Evolutionary conservation across 2,113 vertebrate species (phyloP), one percentile per base, ranked within the genome.

Genomic region (Jacana jacana): DNA sequence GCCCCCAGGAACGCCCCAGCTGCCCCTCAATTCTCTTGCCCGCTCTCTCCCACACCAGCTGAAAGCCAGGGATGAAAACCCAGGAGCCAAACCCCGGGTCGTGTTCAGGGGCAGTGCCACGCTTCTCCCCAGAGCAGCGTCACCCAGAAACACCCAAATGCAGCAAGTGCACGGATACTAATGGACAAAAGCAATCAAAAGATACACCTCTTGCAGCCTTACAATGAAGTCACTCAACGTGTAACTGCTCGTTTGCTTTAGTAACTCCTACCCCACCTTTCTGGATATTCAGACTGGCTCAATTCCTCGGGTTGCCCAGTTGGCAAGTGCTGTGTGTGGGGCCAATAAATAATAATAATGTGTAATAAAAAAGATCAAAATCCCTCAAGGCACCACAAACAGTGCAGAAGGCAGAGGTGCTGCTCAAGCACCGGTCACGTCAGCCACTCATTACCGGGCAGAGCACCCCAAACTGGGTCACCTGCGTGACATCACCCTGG

Each of bases 311-410:
- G 44, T 3, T 7, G 27, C n/a, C 18, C 25, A 5, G 6, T 0
- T 11, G 4, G 16, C 9, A 1, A 31, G 68, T 0, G 16, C 73
- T 19, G 46, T 1, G 1, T 1, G 22, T 0, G 0, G 61, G 49
- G 66, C 13, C 10, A 1, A 58, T 52, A 30, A 52, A 28, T 52
- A 52, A 27, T 28, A 52, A 52, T 52, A 52, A 52, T 52, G 25
- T 28, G 51, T 28, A 52, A 54, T 54, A 30, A 54, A 54, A 54
- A 9, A 54, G 52, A 54, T 54, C 17, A 30, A 54, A 30, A 54
- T 54, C 52, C 28, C 17, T 18, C 4, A 9, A 46, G 46, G 46
- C 46, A 46, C 46, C 28, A 17, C 10, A 4, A 54, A 54, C 22
- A 17, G 33, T 0, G 18, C 1, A 25, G 58, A 18, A 9, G 16